phyloP scores from a whole-genome alignment of 2,113 vertebrate genomes.

The Cyprichromis sp. region DNA sequence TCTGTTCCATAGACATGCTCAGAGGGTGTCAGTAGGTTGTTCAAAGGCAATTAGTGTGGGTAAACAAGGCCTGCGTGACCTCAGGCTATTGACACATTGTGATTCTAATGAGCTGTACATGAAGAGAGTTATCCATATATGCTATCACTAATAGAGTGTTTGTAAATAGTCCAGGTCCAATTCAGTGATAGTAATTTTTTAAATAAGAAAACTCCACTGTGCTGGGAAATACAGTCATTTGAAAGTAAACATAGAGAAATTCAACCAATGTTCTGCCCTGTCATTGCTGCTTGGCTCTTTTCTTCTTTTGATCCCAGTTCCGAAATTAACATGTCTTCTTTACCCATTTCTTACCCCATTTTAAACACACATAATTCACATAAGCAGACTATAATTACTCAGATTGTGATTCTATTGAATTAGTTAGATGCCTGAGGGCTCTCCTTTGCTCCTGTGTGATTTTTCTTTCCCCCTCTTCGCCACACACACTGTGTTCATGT shows the following conservation, averaged over 20 bases:
- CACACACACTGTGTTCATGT: slow-evolving; percentile 49
- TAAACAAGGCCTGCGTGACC: not conserved
- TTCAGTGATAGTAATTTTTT: not conserved
- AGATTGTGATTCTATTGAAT: slow-evolving; percentile 41
- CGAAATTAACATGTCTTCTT: slow-evolving; percentile 40
- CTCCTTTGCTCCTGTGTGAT: slow-evolving; percentile 22
- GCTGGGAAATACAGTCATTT: not conserved
- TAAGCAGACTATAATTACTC: slow-evolving; percentile 53
- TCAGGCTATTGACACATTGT: not conserved
- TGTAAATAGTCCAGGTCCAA: not conserved
- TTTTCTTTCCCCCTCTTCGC: not conserved
- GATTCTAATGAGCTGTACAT: slow-evolving; percentile 12
- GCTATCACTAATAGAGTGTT: not conserved
- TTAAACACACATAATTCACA: slow-evolving; percentile 53
- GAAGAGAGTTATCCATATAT: not conserved
- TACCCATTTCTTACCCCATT: slow-evolving; percentile 32
- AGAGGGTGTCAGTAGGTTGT: slow-evolving; percentile 23
- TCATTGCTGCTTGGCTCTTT: slow-evolving; percentile 12
- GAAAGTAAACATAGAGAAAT: not conserved
- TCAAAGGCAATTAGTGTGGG: slow-evolving; percentile 41
- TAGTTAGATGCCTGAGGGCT: slow-evolving; percentile 28
- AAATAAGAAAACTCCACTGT: not conserved
- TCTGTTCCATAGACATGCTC: slow-evolving; percentile 9
- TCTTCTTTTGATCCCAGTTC: slow-evolving; percentile 26
- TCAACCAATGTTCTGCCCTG: slow-evolving; percentile 2